Conservation (phyloP, 53 echinoderm and acorn worm species). For the Temnopleurus reevesii region DNA sequence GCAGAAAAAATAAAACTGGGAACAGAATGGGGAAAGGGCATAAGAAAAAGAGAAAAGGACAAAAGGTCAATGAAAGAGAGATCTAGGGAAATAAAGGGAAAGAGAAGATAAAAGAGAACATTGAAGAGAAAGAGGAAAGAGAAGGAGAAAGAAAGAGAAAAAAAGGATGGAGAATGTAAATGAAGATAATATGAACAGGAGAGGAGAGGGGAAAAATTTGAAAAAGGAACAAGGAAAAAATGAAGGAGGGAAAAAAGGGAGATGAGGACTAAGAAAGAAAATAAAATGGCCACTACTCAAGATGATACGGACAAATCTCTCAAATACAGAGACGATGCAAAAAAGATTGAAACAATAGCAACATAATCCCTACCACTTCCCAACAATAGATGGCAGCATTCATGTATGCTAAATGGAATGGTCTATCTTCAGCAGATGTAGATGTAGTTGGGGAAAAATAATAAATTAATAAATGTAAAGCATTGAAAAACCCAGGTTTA, state of each 20-base stretch:
- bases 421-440: conserved; percentile 2
- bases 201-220: not conserved
- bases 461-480: too few species aligned
- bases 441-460: not conserved
- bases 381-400: conserved; percentile 10
- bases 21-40: not conserved
- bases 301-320: too few species aligned
- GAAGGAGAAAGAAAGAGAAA: not conserved
- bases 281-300: too few species aligned
- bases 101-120: too few species aligned
- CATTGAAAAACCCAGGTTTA: too few species aligned
- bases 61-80: not conserved
- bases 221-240: not conserved
- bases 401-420: not conserved
- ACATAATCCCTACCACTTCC: not conserved
- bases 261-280: not conserved
- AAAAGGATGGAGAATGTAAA: not conserved
- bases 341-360: not conserved
- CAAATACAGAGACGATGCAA: not conserved
- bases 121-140: not conserved
- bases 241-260: not conserved
- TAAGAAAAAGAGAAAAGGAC: not conserved
- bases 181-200: not conserved
- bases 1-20: too few species aligned
- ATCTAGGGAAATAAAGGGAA: not conserved